A percentile compares a stretch with the other conserved stretches of the same genome.
Conservation (phyloP, 2,113 vertebrate species). For the Ictidomys tridecemlineatus region DNA sequence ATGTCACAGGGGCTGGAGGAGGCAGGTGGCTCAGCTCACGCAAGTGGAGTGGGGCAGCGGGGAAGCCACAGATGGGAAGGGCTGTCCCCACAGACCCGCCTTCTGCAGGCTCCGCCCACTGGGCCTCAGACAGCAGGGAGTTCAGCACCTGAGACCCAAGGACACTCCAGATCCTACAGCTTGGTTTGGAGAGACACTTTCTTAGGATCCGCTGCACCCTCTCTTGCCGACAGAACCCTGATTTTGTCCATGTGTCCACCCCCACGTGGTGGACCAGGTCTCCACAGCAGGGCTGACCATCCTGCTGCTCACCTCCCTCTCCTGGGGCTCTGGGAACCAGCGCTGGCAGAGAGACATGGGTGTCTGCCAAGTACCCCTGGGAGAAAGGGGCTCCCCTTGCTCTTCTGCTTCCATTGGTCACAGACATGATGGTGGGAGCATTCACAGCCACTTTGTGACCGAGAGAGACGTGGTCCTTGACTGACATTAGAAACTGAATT, state of each 20-base stretch:
- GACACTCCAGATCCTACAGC: not conserved
- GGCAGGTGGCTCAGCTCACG: not conserved
- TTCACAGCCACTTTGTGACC: not conserved
- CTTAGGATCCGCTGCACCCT: not conserved
- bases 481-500: not conserved
- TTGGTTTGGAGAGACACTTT: constrained; percentile 4
- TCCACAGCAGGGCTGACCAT: not conserved
- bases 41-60: no score
- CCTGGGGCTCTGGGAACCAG: not conserved
- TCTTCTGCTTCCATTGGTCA: not conserved
- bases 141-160: not conserved
- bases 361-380: not conserved
- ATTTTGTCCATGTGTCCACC: not conserved
- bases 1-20: no score
- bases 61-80: no score
- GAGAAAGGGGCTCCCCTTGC: not conserved
- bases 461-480: not conserved
- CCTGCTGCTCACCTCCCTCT: not conserved
- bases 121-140: no score
- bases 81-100: no score
- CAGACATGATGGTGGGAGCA: not conserved
- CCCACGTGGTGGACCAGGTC: not conserved
- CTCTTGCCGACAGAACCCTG: not conserved
- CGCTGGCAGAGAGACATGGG: not conserved
- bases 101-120: no score